Percentiles rank a stretch among this genome's conserved stretches.
These are phyloP conservation scores for Polyergus mexicanus DNA, from an alignment of 1,140 invertebrate species.

Conservation along the genomic window DNA sequence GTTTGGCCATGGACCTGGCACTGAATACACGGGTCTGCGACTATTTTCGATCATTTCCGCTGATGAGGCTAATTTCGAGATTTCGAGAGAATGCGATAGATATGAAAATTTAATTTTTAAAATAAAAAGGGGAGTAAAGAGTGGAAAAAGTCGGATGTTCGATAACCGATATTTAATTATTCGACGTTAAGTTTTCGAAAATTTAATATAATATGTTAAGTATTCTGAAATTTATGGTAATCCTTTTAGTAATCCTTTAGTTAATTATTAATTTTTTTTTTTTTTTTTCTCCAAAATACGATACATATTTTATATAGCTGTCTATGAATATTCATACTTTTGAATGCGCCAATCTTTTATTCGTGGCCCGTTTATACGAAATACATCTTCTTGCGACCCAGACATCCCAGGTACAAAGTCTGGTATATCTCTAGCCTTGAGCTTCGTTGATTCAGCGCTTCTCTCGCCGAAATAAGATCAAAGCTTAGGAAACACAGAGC, in stretches of 20 bases:
- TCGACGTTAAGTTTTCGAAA: neutral
- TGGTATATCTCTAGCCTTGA: slow-evolving; percentile 31
- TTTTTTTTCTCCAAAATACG: too few species aligned
- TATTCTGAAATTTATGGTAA: neutral
- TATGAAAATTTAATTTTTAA: neutral
- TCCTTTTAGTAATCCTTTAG: neutral
- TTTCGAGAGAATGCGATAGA: neutral
- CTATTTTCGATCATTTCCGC: slow-evolving; percentile 67
- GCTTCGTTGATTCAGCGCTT: slow-evolving; percentile 42
- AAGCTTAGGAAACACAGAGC: slow-evolving; percentile 46
- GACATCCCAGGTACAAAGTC: neutral
- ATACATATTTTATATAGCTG: too few species aligned
- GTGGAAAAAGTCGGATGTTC: neutral
- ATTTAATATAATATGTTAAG: neutral
- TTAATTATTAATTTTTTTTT: neutral
- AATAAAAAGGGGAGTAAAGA: slow-evolving; percentile 1
- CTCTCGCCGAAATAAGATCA: slow-evolving; percentile 39
- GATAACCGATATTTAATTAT: neutral
- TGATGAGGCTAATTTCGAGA: neutral
- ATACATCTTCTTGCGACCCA: neutral
- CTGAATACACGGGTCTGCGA: slow-evolving; percentile 64
- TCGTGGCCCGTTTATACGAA: neutral
- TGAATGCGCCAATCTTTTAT: neutral
- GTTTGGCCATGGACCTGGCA: slow-evolving; percentile 76
- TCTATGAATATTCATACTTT: neutral